Evolutionary conservation across 2,888 invertebrate genomes (phyloP).

Genomic region (Cataglyphis albicans): DNA sequence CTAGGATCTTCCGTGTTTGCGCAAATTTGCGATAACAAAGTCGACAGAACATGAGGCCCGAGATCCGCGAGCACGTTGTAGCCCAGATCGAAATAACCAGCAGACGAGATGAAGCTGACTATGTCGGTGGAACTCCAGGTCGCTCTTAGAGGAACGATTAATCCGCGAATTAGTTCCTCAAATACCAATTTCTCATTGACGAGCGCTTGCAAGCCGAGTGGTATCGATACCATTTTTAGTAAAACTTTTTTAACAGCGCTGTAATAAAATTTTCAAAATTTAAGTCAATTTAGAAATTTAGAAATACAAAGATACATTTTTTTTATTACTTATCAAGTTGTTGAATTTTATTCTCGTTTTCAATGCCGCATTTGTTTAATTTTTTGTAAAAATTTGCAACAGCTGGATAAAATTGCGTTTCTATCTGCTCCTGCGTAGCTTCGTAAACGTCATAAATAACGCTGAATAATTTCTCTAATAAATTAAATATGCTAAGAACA

Average conservation of each 20-base stretch:
- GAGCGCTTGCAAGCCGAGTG: constrained; percentile 80
- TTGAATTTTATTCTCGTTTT: constrained; percentile 82
- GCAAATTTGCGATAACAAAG: constrained; percentile 79
- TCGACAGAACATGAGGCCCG: constrained; percentile 82
- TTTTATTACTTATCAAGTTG: constrained; percentile 80
- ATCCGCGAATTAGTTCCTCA: constrained; percentile 82
- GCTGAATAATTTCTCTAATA: constrained; percentile 80
- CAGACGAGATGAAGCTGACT: constrained; percentile 80
- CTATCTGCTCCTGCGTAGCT: constrained; percentile 73
- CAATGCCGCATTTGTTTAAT: constrained; percentile 82
- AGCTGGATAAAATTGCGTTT: constrained; percentile 79
- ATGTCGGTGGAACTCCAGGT: constrained; percentile 82
- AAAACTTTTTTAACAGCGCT: constrained; percentile 81
- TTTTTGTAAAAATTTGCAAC: constrained; percentile 81
- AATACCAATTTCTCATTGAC: constrained; percentile 78
- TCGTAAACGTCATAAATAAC: constrained; percentile 77
- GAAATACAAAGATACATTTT: not conserved
- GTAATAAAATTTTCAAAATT: constrained; percentile 17
- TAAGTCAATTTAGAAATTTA: not conserved
- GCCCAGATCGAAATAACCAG: constrained; percentile 79
- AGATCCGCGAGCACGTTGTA: constrained; percentile 76
- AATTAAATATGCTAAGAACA: constrained; percentile 75
- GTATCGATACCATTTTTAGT: constrained; percentile 80
- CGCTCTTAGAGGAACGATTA: constrained; percentile 80
- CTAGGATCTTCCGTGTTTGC: constrained; percentile 77